A percentile compares a stretch with the other conserved stretches of the same genome.
Conservation (phyloP, 2,113 vertebrate genomes). For the Sorex araneus region DNA sequence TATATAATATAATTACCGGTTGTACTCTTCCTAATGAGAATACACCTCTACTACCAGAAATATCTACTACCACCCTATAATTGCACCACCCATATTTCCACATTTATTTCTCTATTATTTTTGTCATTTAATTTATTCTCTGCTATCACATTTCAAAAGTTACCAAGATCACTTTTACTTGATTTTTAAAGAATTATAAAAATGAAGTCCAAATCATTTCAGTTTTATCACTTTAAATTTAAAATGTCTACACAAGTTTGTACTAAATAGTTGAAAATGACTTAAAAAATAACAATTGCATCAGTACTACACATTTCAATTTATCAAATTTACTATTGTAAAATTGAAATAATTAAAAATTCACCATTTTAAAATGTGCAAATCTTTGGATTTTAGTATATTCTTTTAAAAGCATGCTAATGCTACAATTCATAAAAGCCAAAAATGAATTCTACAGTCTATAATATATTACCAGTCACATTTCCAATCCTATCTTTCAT, state of each 20-base stretch:
- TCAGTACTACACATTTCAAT: background rate
- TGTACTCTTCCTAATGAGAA: background rate
- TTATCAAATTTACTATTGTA: background rate
- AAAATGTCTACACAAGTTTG: background rate
- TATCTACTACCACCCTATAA: background rate
- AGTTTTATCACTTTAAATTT: background rate
- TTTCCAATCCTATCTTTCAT: background rate
- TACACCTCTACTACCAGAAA: background rate
- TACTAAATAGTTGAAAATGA: background rate
- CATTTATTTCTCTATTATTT: background rate
- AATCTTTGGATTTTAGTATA: background rate
- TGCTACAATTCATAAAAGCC: too few species aligned
- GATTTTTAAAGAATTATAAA: background rate
- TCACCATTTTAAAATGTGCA: background rate
- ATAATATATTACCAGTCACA: background rate
- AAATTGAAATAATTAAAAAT: background rate
- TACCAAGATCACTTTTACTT: background rate
- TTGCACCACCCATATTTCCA: background rate
- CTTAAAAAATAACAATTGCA: background rate
- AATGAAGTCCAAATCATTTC: background rate
- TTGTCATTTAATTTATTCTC: background rate
- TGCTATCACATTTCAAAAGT: background rate
- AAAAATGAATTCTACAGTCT: background rate
- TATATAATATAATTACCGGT: background rate
- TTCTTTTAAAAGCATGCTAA: too few species aligned